phyloP scores from a whole-genome alignment of 2,113 vertebrate species.

The Bambusicola thoracicus region DNA sequence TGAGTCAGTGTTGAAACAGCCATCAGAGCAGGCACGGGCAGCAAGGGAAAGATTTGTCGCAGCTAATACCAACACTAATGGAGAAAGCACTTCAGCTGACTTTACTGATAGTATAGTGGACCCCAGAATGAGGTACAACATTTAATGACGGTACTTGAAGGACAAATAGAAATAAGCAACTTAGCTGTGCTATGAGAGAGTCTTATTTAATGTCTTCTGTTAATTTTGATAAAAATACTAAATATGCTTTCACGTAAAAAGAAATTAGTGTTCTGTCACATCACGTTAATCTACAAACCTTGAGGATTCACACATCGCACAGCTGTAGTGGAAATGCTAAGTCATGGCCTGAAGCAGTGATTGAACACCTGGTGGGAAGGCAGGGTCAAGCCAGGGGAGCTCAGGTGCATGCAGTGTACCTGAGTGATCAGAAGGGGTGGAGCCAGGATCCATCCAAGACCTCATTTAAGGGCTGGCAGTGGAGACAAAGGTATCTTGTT shows the following conservation, averaged over 20 bases:
- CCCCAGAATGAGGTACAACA: not conserved
- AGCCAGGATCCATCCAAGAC: too few relatives aligned
- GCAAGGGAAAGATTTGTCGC: not conserved
- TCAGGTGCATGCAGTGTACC: too few relatives aligned
- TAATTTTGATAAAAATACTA: not conserved
- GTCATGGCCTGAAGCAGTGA: too few relatives aligned
- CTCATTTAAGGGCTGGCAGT: too few relatives aligned
- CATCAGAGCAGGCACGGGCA: conserved; percentile 29
- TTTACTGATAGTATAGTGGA: not conserved
- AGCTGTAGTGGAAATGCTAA: too few relatives aligned
- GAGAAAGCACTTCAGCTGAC: not conserved
- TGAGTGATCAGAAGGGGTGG: too few relatives aligned
- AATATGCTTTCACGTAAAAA: not conserved
- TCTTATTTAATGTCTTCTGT: not conserved
- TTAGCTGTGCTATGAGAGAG: not conserved
- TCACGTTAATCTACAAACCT: not conserved
- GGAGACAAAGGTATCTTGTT: too few relatives aligned
- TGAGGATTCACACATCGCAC: not conserved
- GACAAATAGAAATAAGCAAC: conserved; percentile 22
- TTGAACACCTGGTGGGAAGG: too few relatives aligned
- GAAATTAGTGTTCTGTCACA: not conserved
- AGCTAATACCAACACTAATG: not conserved
- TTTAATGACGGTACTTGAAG: not conserved
- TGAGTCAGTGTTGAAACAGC: conserved; percentile 32
- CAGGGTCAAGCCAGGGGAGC: too few relatives aligned